Evolutionary conservation across 64 coral and sea anemone species (phyloP).

Genomic region (Montipora capricornis): DNA sequence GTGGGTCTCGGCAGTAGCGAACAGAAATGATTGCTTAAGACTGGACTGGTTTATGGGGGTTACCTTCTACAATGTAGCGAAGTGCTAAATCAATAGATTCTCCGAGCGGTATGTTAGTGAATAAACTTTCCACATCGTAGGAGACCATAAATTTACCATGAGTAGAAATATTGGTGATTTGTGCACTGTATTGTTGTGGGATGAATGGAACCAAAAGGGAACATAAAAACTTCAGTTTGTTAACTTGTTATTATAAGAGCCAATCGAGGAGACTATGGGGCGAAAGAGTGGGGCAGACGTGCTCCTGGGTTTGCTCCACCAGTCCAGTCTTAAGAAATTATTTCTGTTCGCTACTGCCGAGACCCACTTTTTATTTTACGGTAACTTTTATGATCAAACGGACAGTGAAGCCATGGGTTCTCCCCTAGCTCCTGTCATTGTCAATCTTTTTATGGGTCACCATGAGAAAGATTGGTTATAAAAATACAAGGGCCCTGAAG

Average conservation of each 20-base stretch:
- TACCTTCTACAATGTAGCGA: slow-evolving; percentile 29
- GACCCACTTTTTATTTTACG: slow-evolving; percentile 4
- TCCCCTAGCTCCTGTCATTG: slow-evolving; percentile 19
- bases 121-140: slow-evolving; percentile 63
- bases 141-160: slow-evolving; percentile 46
- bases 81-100: slow-evolving; percentile 55
- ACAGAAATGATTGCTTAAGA: slow-evolving; percentile 33
- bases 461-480: slow-evolving; percentile 16
- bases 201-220: slow-evolving; percentile 9
- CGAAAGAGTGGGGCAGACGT: slow-evolving; percentile 32
- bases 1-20: neutral
- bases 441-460: slow-evolving; percentile 13
- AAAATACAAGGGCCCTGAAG: neutral
- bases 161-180: slow-evolving; percentile 30
- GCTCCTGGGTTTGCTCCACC: too few relatives aligned
- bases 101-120: slow-evolving; percentile 46
- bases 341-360: slow-evolving; percentile 26
- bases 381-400: slow-evolving; percentile 31
- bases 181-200: slow-evolving; percentile 20
- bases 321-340: slow-evolving; percentile 12
- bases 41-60: slow-evolving; percentile 7
- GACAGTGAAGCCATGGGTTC: slow-evolving; percentile 56
- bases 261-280: slow-evolving; percentile 37
- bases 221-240: slow-evolving; percentile 14
- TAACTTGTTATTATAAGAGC: slow-evolving; percentile 20